These are phyloP conservation scores for Pomacea maculata DNA, from an alignment of 1,140 invertebrate genomes.

Conservation along the genomic window DNA sequence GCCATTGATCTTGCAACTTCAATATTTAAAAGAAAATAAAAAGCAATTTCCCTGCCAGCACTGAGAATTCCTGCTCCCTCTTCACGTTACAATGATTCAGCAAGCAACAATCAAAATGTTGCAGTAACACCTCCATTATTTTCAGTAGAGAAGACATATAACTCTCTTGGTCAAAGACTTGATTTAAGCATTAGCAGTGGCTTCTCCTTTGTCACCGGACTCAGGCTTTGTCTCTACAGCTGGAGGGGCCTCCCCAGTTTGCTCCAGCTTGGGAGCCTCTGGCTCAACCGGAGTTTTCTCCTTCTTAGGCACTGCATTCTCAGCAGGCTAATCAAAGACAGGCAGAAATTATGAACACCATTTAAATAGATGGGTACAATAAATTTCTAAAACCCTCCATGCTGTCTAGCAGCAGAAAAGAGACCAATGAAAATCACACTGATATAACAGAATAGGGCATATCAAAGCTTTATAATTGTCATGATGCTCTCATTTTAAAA, in stretches of 20 bases:
- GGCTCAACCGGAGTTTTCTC: slow-evolving; percentile 3
- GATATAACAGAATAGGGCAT: neutral
- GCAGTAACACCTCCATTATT: no score
- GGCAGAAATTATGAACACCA: neutral
- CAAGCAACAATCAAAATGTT: no score
- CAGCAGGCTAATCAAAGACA: slow-evolving; percentile 3
- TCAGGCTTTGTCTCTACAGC: slow-evolving; percentile 5
- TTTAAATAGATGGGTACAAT: neutral
- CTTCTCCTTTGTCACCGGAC: neutral
- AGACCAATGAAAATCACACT: neutral
- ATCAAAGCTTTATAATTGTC: neutral
- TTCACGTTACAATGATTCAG: no score
- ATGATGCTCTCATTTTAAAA: neutral
- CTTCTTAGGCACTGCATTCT: neutral
- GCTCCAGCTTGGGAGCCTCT: neutral
- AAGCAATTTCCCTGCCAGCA: no score
- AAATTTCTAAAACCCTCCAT: neutral
- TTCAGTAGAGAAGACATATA: no score
- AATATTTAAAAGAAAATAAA: no score
- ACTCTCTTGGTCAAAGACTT: no score
- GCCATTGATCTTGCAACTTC: no score
- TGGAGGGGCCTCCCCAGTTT: neutral
- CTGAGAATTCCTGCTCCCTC: no score
- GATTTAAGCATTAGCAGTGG: slow-evolving; percentile 1
- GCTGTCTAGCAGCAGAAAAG: neutral